Evolutionary conservation across 2,888 invertebrate genomes (phyloP).

Genomic region (Metalampra italica): DNA sequence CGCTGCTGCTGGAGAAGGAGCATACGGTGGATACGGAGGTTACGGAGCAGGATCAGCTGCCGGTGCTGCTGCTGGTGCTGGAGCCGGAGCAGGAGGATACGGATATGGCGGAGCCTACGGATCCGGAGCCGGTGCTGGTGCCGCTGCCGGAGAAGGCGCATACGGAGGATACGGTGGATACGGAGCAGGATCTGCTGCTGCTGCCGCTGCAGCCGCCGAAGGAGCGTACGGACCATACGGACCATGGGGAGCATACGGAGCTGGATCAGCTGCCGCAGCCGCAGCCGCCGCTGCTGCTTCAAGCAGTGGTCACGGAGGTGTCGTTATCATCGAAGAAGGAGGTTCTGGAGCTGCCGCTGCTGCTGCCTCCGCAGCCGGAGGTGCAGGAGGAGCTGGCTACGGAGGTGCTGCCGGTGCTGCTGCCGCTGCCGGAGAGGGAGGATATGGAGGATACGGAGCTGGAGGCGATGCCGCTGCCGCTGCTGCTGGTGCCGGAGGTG

Average conservation of each 20-base stretch:
- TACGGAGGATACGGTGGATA: neutral
- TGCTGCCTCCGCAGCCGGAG: neutral
- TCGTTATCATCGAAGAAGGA: neutral
- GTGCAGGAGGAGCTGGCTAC: too few relatives aligned
- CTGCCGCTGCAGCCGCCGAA: too few relatives aligned
- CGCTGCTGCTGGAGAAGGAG: neutral
- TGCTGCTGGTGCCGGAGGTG: too few relatives aligned
- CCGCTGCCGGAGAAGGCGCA: neutral
- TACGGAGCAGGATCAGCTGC: neutral
- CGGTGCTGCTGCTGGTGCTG: neutral
- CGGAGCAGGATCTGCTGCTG: neutral
- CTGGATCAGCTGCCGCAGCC: neutral
- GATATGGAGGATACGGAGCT: too few relatives aligned
- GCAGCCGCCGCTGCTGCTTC: slow-evolving; percentile 1
- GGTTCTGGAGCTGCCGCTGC: neutral
- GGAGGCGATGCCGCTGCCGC: too few relatives aligned
- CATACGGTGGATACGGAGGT: neutral
- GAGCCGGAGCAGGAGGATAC: slow-evolving; percentile 2
- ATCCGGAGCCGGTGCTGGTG: slow-evolving; percentile 1
- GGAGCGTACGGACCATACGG: slow-evolving; percentile 11
- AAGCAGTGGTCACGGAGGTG: neutral
- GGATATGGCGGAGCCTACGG: slow-evolving; percentile 7
- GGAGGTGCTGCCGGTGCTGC: too few relatives aligned
- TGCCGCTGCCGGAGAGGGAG: too few relatives aligned
- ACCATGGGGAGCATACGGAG: neutral